Conservation (phyloP, 2,797 vertebrate species). For the Manis crassicaudata region DNA sequence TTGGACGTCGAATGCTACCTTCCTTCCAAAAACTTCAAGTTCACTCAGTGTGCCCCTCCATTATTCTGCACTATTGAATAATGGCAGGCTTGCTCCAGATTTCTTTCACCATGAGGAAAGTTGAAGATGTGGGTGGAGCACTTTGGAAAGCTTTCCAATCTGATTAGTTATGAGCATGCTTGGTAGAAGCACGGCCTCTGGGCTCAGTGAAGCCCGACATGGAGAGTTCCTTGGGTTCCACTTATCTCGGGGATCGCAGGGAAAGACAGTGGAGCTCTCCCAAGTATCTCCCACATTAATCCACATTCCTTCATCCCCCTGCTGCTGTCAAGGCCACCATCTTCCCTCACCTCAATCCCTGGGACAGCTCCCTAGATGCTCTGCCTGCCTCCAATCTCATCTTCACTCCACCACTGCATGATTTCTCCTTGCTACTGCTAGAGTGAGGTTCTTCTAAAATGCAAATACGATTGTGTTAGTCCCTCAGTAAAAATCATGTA, state of each 20-base stretch:
- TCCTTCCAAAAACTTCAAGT: constrained; percentile 63
- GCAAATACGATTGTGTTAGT: background rate
- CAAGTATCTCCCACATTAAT: background rate
- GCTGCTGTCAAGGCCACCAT: background rate
- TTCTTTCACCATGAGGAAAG: constrained; percentile 52
- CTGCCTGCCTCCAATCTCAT: background rate
- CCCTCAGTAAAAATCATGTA: background rate
- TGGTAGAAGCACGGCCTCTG: background rate
- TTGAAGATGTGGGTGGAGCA: constrained; percentile 53
- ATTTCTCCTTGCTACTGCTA: background rate
- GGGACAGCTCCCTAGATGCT: background rate
- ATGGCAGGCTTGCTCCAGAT: constrained; percentile 38
- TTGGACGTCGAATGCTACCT: constrained; percentile 70
- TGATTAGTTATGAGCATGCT: constrained; percentile 61
- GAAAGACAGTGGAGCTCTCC: background rate
- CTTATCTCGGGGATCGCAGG: background rate
- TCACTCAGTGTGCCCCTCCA: background rate
- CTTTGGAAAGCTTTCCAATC: background rate
- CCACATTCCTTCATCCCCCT: background rate
- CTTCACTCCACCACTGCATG: background rate
- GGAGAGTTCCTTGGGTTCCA: background rate
- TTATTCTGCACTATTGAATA: constrained; percentile 14
- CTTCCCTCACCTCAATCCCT: background rate
- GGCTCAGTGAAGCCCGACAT: background rate
- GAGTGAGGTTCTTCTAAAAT: background rate